phyloP scores from a whole-genome alignment of 37 sponge, comb jelly and placozoan species.

The Cliona cf. orientalis region DNA sequence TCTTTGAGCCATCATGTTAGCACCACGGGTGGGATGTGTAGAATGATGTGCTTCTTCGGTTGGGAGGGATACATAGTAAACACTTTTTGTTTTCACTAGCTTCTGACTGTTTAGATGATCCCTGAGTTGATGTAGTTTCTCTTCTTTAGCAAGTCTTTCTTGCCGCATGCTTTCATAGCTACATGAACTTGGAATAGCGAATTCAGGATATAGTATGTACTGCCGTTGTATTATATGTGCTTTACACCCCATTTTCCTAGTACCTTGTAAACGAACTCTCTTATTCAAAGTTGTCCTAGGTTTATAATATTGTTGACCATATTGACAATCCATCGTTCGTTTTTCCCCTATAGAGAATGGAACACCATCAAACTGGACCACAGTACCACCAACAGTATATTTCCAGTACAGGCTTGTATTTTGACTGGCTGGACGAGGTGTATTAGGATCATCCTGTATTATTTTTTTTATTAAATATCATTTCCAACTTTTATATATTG shows the following conservation, averaged over 20 bases:
- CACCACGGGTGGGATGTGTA: not conserved
- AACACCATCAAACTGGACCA: not conserved
- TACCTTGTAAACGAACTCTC: not conserved
- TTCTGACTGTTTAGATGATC: not conserved
- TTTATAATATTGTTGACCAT: not conserved
- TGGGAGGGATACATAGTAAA: not conserved
- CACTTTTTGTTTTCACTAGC: not conserved
- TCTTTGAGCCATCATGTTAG: not conserved
- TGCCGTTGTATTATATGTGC: not conserved
- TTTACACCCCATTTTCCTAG: not conserved
- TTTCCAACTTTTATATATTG: no score
- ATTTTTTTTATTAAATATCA: no score
- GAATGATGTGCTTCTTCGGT: not conserved
- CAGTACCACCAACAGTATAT: not conserved
- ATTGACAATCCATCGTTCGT: not conserved
- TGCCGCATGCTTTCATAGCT: not conserved
- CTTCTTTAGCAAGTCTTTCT: not conserved
- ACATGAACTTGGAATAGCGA: not conserved
- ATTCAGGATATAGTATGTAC: not conserved
- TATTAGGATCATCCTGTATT: not conserved
- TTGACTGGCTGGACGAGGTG: not conserved
- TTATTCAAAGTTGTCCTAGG: not conserved
- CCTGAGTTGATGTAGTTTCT: not conserved
- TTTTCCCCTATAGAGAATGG: not conserved
- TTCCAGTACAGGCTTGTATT: not conserved